A percentile compares a stretch with the other conserved stretches of the same genome.
phyloP scores from a whole-genome alignment of 2,888 invertebrate genomes.

The Pseudolycoriella hygida region DNA sequence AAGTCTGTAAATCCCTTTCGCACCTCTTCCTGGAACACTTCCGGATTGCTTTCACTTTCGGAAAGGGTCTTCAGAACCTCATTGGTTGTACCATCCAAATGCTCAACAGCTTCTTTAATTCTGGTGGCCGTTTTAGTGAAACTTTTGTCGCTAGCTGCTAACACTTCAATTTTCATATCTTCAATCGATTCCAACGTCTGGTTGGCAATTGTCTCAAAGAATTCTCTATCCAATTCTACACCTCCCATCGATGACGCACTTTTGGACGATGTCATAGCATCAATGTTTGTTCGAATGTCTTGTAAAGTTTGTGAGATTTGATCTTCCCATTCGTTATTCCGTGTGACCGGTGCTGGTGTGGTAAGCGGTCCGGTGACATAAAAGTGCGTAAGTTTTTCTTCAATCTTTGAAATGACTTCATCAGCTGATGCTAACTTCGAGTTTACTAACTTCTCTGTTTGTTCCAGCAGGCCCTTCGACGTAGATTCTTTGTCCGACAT shows the following conservation, averaged over 20 bases:
- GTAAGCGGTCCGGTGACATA: slow-evolving; percentile 14
- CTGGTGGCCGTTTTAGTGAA: slow-evolving; percentile 31
- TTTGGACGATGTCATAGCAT: slow-evolving; percentile 8
- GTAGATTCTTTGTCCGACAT: slow-evolving; percentile 21
- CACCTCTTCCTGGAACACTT: slow-evolving; percentile 36
- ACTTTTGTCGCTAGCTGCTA: slow-evolving; percentile 31
- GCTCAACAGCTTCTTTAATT: slow-evolving; percentile 35
- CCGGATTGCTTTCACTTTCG: slow-evolving; percentile 32
- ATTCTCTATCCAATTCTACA: slow-evolving; percentile 20
- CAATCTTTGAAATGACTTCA: slow-evolving; percentile 21
- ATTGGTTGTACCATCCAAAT: slow-evolving; percentile 31
- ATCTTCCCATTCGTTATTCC: slow-evolving; percentile 28
- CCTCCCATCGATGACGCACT: not conserved
- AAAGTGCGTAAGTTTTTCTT: slow-evolving; percentile 21
- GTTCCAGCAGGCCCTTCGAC: slow-evolving; percentile 18
- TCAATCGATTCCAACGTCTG: slow-evolving; percentile 39
- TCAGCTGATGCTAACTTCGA: slow-evolving; percentile 18
- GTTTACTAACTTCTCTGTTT: slow-evolving; percentile 18
- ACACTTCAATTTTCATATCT: slow-evolving; percentile 32
- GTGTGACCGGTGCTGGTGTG: slow-evolving; percentile 13
- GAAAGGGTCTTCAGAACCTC: slow-evolving; percentile 41
- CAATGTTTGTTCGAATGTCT: slow-evolving; percentile 28
- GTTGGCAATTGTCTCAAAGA: slow-evolving; percentile 39
- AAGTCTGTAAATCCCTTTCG: slow-evolving; percentile 36
- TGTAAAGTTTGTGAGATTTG: slow-evolving; percentile 30